phyloP scores from a whole-genome alignment of 2,797 vertebrate species.

The Luscinia megarhynchos region DNA sequence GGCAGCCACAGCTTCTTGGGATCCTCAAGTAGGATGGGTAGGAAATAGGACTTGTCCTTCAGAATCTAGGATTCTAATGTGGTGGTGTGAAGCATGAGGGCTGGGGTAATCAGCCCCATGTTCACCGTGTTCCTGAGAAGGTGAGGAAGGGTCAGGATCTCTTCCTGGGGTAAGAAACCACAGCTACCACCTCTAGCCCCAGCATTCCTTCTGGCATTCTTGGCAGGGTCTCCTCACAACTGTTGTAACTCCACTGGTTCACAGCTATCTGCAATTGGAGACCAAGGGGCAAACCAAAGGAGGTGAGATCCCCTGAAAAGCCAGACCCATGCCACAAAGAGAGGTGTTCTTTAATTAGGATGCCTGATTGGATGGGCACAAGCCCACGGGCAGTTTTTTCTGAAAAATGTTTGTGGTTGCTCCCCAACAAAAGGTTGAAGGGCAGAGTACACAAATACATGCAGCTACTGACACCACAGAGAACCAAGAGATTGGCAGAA shows the following conservation, averaged over 20 bases:
- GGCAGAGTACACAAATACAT: neutral
- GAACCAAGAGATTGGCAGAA: neutral
- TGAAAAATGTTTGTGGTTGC: neutral
- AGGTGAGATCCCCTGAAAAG: neutral
- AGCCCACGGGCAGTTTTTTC: neutral
- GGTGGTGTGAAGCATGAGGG: neutral
- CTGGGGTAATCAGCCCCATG: neutral
- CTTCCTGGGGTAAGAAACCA: neutral
- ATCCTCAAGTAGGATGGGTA: neutral
- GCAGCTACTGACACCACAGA: neutral
- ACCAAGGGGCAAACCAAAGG: neutral
- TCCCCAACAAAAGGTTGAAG: neutral
- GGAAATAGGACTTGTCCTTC: neutral
- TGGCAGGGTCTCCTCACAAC: neutral
- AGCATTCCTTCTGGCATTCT: neutral
- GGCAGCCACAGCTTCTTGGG: neutral
- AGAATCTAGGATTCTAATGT: neutral
- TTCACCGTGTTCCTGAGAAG: neutral
- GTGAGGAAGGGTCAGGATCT: neutral
- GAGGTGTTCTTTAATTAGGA: neutral
- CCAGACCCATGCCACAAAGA: neutral
- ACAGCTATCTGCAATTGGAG: rapidly evolving
- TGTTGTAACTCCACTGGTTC: rapidly evolving
- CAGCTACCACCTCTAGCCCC: neutral
- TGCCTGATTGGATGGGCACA: rapidly evolving